Base-by-base conservation (phyloP, 2,113 vertebrate species). In the Paradisaea rubra region DNA sequence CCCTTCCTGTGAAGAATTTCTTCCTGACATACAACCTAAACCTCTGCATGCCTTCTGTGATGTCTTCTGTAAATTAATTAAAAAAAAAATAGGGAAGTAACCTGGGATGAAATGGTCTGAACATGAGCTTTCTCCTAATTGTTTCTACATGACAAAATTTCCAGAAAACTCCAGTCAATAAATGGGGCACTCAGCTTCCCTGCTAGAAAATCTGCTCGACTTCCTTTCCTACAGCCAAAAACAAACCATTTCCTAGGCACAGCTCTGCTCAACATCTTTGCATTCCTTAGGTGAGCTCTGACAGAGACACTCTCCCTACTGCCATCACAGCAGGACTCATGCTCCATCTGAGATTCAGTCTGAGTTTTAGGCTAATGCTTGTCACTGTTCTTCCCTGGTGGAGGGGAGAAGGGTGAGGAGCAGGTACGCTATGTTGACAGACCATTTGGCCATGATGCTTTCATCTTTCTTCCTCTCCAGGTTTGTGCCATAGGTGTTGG, bases 181-280 rank as follows among this genome's bases (percentile, higher is more conserved):
- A 54, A 56, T 3, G 5, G 2, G 19, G 2, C 11, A 21, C 3
- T 52, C 25, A 60, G 4, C 15, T 31, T 4, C 20, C 2, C 4
- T 37, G n/a, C 11, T 56, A 27, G 37, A 27, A 11, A 37, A 24
- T 7, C 18, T 7, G 4, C 3, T 30, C 19, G 24, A 8, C 16
- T 45, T 45, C 13, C 37, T 59, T 41, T 53, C 17, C 16, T 33
- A 5, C 5, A 15, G 33, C 2, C 9, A 27, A 64, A 72, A 41
- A 3, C 7, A 70, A 89, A 50, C 15, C 2, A 7, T 45, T 83
- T 53, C 14, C 13, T 3, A 10, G 30, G 31, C 33, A 13, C 7
- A n/a, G n/a, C 52, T 70, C 9, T 69, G 28, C 13, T 71, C 39
- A n/a, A 33, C 7, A 20, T 10, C 39, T 86, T 54, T 78, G 10